Conservation (phyloP, 1,140 invertebrate genomes). For the Calycopis cecrops region DNA sequence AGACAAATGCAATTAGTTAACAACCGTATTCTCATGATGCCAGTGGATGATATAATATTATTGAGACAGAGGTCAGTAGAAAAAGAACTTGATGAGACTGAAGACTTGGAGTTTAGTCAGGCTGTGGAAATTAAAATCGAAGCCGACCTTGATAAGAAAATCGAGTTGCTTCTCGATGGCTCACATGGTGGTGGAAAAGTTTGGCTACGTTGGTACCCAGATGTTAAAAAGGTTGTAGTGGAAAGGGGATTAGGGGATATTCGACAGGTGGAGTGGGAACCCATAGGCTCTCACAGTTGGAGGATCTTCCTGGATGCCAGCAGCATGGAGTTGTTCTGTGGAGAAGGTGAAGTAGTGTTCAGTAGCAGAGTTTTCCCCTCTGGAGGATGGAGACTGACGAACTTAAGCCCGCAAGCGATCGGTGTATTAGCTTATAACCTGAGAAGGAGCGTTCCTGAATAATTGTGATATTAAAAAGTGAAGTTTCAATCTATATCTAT, state of each 20-base stretch:
- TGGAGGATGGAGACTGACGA: constrained; percentile 46
- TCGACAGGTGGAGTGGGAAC: constrained; percentile 54
- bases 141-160: constrained; percentile 37
- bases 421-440: constrained; percentile 40
- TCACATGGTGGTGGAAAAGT: constrained; percentile 40
- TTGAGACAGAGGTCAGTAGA: constrained; percentile 34
- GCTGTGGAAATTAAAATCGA: constrained; percentile 48
- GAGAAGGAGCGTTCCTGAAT: constrained; percentile 42
- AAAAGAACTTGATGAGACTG: constrained; percentile 27
- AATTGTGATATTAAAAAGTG: constrained; percentile 16
- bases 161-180: constrained; percentile 48
- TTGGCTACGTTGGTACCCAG: constrained; percentile 45
- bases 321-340: constrained; percentile 60
- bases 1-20: constrained; percentile 49
- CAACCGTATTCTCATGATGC: constrained; percentile 46
- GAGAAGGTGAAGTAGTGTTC: constrained; percentile 63
- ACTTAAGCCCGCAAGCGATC: constrained; percentile 41
- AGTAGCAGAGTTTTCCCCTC: constrained; percentile 50
- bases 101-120: constrained; percentile 34
- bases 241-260: constrained; percentile 45
- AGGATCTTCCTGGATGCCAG: constrained; percentile 57
- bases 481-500: no score
- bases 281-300: constrained; percentile 34
- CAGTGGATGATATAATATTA: constrained; percentile 36
- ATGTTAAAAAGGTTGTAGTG: constrained; percentile 42